Base-by-base conservation (phyloP, 2,888 invertebrate species). In the Tetramorium bicarinatum region DNA sequence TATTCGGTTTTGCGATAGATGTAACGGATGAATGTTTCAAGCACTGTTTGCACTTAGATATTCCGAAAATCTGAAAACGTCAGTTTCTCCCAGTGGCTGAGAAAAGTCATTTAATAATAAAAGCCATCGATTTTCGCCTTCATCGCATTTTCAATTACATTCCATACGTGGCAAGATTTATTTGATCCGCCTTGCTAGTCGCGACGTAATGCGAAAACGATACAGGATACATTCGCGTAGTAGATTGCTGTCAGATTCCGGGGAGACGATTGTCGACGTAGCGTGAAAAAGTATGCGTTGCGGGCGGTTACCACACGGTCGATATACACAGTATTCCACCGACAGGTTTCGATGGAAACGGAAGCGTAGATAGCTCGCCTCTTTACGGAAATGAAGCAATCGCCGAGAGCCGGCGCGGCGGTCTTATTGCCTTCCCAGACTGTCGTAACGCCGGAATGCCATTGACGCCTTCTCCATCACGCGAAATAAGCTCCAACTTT, bases 351-450 rank as follows among this genome's bases (percentile, higher is more conserved):
- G 90, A 88, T 87, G 83, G 83, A 83, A 85, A 85, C 84, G 85
- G 90, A 89, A 87, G 86, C 84, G n/a, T 81, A 85, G 88, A 85
- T 88, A 89, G 87, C 80, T 79, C 76, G 82, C 85, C 91, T 89
- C 88, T 89, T 90, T 91, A 90, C 90, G 91, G 90, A 90, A 90
- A 90, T 90, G 91, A 90, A 90, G 90, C 90, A 91, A 91, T 90
- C 90, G 88, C 66, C 85, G 85, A 81, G 87, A 87, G 87, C 85
- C 54, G 69, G 29, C n/a, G 38, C 85, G 87, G 44, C 83, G 87
- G 82, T 87, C 85, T 90, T 88, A 89, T 88, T 90, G 90, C 90
- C 87, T 77, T 83, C 64, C 47, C 67, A 66, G 84, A 83, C 85
- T 85, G 86, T 85, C 89, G 85, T 83, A 87, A 89, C 87, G 87